These are phyloP conservation scores for Cepphus grylle DNA, from an alignment of 2,113 vertebrate species.

Conservation along the genomic window DNA sequence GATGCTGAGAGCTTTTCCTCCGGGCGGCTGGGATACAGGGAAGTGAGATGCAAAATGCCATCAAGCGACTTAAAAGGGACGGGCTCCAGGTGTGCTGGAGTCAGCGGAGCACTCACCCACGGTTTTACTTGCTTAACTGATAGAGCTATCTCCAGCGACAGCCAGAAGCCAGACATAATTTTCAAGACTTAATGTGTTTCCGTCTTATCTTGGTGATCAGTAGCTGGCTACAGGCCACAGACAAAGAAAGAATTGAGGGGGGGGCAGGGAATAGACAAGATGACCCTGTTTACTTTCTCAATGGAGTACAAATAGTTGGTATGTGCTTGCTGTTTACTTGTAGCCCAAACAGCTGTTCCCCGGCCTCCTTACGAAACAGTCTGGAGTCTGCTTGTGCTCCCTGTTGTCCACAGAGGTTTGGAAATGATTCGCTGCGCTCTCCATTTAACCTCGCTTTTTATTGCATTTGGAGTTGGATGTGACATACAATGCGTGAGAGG, in stretches of 20 bases:
- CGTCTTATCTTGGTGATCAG: constrained; percentile 62
- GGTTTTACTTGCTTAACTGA: constrained; percentile 36
- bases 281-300: constrained; percentile 49
- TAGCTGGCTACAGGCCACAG: constrained; percentile 49
- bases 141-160: constrained; percentile 51
- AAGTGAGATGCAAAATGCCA: neutral
- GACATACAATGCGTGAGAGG: neutral
- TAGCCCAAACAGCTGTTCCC: neutral
- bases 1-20: neutral
- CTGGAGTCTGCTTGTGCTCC: neutral
- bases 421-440: neutral
- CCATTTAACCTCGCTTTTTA: neutral
- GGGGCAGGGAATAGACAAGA: constrained; percentile 18
- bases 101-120: constrained; percentile 7
- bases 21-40: neutral
- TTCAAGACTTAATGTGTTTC: constrained; percentile 47
- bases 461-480: neutral
- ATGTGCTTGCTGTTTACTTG: constrained; percentile 46
- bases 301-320: constrained; percentile 40
- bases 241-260: neutral
- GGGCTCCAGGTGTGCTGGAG: constrained; percentile 29
- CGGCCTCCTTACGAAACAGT: neutral
- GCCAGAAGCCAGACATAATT: constrained; percentile 64
- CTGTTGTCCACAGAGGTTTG: neutral
- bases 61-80: constrained; percentile 1